These are phyloP conservation scores for Catocala fraxini DNA, from an alignment of 2,888 invertebrate genomes.

Conservation along the genomic window DNA sequence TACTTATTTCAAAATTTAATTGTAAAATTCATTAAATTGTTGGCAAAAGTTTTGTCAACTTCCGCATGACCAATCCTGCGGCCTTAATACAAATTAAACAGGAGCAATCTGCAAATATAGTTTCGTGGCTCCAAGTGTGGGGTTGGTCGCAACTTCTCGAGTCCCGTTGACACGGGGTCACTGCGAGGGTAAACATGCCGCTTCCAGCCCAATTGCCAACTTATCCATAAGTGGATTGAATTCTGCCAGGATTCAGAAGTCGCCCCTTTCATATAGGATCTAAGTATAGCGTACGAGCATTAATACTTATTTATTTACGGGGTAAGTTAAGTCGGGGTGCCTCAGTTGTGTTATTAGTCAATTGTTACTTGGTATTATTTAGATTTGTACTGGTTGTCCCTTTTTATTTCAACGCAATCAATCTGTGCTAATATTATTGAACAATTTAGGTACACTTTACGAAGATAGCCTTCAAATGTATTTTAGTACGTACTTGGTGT, in stretches of 20 bases:
- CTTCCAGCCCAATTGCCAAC: slow-evolving; percentile 73
- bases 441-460: too few relatives aligned
- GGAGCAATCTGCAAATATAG: slow-evolving; percentile 38
- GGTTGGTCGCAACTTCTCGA: slow-evolving; percentile 62
- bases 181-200: slow-evolving; percentile 71
- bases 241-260: slow-evolving; percentile 61
- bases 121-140: slow-evolving; percentile 57
- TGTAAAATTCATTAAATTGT: slow-evolving; percentile 31
- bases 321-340: slow-evolving; percentile 3
- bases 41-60: slow-evolving; percentile 33
- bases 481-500: too few relatives aligned
- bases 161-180: slow-evolving; percentile 72
- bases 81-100: slow-evolving; percentile 44
- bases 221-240: slow-evolving; percentile 78
- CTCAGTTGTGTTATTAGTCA: slow-evolving; percentile 8
- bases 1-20: slow-evolving; percentile 14
- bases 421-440: too few relatives aligned
- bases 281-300: slow-evolving; percentile 30
- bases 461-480: too few relatives aligned
- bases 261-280: slow-evolving; percentile 48
- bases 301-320: slow-evolving; percentile 35
- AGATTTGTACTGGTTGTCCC: too few relatives aligned
- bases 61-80: slow-evolving; percentile 27
- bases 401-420: too few relatives aligned
- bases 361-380: neutral